Percentiles rank a stretch among this genome's conserved stretches.
Evolutionary conservation across 1,140 invertebrate species (phyloP).

Genomic region (Drosophila lini): DNA sequence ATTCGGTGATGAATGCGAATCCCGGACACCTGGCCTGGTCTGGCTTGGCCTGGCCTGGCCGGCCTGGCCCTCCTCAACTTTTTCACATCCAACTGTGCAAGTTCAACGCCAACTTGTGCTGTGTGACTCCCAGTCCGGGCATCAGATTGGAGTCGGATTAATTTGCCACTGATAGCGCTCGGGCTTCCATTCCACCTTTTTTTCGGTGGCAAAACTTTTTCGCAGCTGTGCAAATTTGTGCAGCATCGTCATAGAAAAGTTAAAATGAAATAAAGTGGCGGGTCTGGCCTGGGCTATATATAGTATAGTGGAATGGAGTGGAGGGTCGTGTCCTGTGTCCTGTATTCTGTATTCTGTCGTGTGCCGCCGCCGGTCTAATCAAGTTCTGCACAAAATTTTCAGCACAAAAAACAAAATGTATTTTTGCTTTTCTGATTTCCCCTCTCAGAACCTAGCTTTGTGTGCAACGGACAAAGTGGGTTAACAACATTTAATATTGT

Average conservation of each 20-base stretch:
- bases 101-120: constrained; percentile 29
- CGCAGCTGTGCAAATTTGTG: constrained; percentile 61
- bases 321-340: constrained; percentile 14
- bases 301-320: constrained; percentile 23
- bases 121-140: constrained; percentile 38
- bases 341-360: constrained; percentile 19
- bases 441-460: background rate
- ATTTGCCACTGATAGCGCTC: constrained; percentile 59
- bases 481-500: constrained; percentile 48
- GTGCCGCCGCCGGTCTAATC: constrained; percentile 60
- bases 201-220: constrained; percentile 45
- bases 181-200: constrained; percentile 21
- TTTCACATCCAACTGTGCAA: constrained; percentile 26
- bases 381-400: constrained; percentile 68
- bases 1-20: constrained; percentile 66
- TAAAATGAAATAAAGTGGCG: constrained; percentile 60
- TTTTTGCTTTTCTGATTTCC: constrained; percentile 9
- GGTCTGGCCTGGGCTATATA: background rate
- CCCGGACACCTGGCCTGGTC: constrained; percentile 21
- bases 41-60: background rate
- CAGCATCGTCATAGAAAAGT: constrained; percentile 58
- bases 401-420: constrained; percentile 42
- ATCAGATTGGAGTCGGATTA: constrained; percentile 59
- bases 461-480: constrained; percentile 24
- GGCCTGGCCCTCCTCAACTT: constrained; percentile 6